These are phyloP conservation scores for Scatophagus argus DNA, from an alignment of 2,113 vertebrate species.

Conservation along the genomic window DNA sequence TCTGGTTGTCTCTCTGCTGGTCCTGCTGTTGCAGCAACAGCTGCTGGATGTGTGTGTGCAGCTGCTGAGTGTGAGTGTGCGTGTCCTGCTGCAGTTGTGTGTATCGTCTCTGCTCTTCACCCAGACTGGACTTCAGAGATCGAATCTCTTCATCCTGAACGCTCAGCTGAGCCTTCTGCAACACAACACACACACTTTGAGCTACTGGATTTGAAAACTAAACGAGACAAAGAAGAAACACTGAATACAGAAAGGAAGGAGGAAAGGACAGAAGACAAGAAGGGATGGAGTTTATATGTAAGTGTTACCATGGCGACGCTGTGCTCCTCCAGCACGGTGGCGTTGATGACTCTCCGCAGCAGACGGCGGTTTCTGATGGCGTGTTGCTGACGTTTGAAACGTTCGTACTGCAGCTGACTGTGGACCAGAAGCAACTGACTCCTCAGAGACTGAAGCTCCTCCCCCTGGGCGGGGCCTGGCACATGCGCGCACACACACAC, in stretches of 20 bases:
- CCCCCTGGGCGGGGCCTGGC: constrained; percentile 87
- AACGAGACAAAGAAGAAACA: background rate
- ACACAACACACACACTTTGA: constrained; percentile 4
- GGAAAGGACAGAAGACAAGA: background rate
- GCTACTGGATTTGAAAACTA: too few species aligned
- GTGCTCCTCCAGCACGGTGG: constrained; percentile 92
- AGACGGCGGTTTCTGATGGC: constrained; percentile 94
- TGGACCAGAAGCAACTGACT: constrained; percentile 93
- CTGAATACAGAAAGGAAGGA: background rate
- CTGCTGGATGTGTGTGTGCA: constrained; percentile 56
- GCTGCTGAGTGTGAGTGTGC: constrained; percentile 56
- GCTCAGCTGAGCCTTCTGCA: constrained; percentile 91
- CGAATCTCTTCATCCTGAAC: constrained; percentile 92
- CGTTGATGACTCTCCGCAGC: constrained; percentile 89
- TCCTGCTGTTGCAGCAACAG: constrained; percentile 73
- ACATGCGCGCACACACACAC: constrained; percentile 16
- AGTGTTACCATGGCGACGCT: constrained; percentile 91
- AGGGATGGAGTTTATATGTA: background rate
- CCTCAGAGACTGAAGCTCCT: constrained; percentile 91
- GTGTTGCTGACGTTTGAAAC: constrained; percentile 96
- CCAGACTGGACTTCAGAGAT: constrained; percentile 88
- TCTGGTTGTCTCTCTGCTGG: constrained; percentile 84
- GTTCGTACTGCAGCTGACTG: constrained; percentile 92
- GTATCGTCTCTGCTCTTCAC: constrained; percentile 89
- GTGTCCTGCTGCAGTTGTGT: constrained; percentile 86